phyloP scores from a whole-genome alignment of 2,888 invertebrate species.

The Lasioglossum leucozonium region DNA sequence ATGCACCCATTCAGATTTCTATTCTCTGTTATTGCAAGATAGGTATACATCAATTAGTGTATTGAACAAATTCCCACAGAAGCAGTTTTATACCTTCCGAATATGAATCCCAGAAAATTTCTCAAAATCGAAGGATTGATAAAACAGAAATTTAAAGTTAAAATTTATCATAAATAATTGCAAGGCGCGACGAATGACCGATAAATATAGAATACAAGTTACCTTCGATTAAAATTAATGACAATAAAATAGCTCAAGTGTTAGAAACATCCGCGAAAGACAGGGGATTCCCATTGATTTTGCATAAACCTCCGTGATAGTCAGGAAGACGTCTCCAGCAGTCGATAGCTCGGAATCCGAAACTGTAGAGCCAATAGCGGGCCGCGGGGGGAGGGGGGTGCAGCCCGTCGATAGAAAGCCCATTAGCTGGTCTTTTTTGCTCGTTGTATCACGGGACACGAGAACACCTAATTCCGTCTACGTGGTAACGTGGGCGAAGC shows the following conservation, averaged over 20 bases:
- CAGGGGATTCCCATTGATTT: neutral
- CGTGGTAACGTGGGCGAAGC: slow-evolving; percentile 43
- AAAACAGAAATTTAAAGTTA: neutral
- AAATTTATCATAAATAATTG: neutral
- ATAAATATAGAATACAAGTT: too few relatives aligned
- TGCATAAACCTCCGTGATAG: slow-evolving; percentile 7
- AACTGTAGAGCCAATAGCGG: slow-evolving; percentile 4
- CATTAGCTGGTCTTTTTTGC: slow-evolving; percentile 62
- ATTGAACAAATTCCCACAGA: neutral
- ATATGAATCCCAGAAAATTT: neutral
- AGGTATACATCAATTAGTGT: neutral
- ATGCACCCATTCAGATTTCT: neutral
- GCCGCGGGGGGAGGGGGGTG: neutral
- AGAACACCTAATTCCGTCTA: slow-evolving; percentile 64
- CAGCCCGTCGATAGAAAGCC: slow-evolving; percentile 59
- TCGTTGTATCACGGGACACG: slow-evolving; percentile 68
- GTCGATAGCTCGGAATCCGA: slow-evolving; percentile 27
- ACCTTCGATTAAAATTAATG: neutral
- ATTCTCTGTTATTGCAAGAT: neutral
- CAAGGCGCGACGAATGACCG: too few relatives aligned
- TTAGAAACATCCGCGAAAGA: neutral
- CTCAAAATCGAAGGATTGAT: neutral
- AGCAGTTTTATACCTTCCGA: neutral
- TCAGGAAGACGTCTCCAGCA: neutral
- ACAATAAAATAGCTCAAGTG: neutral